These are phyloP conservation scores for Clarias gariepinus DNA, from an alignment of 2,113 vertebrate genomes.

Conservation along the genomic window DNA sequence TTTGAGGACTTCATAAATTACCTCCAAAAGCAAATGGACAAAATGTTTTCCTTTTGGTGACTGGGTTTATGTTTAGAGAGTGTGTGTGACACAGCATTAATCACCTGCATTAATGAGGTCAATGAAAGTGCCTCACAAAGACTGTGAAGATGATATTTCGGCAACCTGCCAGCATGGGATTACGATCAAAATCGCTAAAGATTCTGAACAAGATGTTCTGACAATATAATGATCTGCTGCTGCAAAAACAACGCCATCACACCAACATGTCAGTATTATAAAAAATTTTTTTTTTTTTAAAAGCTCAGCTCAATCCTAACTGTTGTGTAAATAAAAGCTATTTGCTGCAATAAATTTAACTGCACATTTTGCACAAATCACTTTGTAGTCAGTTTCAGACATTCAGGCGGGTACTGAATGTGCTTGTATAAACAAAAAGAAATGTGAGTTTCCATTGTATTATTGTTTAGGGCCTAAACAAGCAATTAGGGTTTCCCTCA, in stretches of 20 bases:
- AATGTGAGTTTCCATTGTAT: too few species aligned
- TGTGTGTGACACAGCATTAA: not conserved
- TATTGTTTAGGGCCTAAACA: too few species aligned
- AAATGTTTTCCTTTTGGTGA: not conserved
- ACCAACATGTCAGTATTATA: not conserved
- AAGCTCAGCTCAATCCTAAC: not conserved
- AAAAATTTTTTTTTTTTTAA: too few species aligned
- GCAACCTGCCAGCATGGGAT: constrained; percentile 37
- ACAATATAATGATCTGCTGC: not conserved
- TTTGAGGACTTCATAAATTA: not conserved
- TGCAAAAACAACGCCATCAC: not conserved
- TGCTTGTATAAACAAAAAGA: too few species aligned
- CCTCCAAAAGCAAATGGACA: not conserved
- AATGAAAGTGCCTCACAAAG: not conserved
- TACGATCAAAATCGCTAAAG: constrained; percentile 44
- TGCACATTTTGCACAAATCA: not conserved
- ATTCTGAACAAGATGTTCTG: constrained; percentile 41
- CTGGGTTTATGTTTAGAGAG: not conserved
- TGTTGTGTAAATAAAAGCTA: not conserved
- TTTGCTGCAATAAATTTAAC: not conserved
- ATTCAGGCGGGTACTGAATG: too few species aligned
- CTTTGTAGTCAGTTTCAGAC: too few species aligned
- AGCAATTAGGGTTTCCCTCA: too few species aligned
- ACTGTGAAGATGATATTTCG: not conserved
- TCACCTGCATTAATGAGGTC: not conserved